Base-by-base conservation (phyloP, 2,888 invertebrate species). In the Drosophila eohydei region DNA sequence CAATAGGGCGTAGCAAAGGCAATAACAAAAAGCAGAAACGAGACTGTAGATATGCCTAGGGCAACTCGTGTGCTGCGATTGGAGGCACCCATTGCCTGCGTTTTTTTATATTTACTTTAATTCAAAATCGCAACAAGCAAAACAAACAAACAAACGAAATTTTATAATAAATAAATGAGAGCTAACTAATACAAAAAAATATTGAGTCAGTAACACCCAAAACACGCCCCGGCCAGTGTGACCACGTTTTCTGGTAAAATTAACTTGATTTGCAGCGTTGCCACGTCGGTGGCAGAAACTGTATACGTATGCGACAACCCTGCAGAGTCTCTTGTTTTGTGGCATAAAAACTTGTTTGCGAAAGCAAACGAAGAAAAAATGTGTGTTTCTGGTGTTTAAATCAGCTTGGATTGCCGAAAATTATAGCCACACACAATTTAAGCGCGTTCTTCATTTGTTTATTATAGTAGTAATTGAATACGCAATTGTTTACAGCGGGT, bases 1-100 rank as follows among this genome's bases (percentile, higher is more conserved):
- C 98, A 98, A 92, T 96, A 96, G 0, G 98, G 97, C 57, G 97
- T 96, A 36, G 96, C 95, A 93, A 97, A 98, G 6, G 97, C 95
- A 73, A 97, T 94, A 56, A 97, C 93, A 75, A 96, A 94, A 79
- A 97, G 95, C 50, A 96, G 76, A 81, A 96, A 95, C 4, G 96
- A 95, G 26, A 95, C 88, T 21, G 93, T 93, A 70, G 96, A 95
- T 81, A 96, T 94, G 51, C 94, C 94, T 43, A 96, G 93, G 14
- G 96, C 96, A 57, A 92, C 88, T 61, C 89, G 86, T 4, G 92
- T 91, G 60, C 80, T 93, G 73, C 91, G 92, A 76, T 92, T 93
- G 14, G 91, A 92, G 52, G 91, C 92, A 34, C 93, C 93, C 93
- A 93, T 93, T n/a, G 46, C 44, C 55, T 32, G 16, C n/a, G 2